Percentiles rank a stretch among this genome's conserved stretches.
Evolutionary conservation across 2,888 invertebrate genomes (phyloP).

Genomic region (Drosophila mimica): DNA sequence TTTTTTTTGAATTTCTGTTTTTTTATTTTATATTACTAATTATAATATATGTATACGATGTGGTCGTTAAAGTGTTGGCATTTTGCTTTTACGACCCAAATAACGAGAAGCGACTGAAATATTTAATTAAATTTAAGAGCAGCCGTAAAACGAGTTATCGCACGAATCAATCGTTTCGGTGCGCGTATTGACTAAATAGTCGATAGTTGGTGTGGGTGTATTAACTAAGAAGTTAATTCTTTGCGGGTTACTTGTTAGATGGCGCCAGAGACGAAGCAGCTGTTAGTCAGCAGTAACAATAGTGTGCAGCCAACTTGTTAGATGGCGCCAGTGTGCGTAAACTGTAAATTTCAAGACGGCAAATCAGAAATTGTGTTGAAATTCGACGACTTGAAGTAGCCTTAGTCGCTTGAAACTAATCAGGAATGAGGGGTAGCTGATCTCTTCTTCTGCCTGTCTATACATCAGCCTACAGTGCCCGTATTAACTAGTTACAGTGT

Average conservation of each 20-base stretch:
- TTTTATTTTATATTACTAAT: conserved; percentile 55
- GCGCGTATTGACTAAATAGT: conserved; percentile 6
- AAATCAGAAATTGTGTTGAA: background rate
- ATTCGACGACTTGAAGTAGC: background rate
- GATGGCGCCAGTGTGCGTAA: conserved; percentile 15
- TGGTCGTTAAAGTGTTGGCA: conserved; percentile 59
- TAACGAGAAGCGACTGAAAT: conserved; percentile 35
- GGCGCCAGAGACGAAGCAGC: background rate
- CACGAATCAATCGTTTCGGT: background rate
- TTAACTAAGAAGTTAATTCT: background rate
- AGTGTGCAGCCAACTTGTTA: background rate
- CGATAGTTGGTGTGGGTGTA: background rate
- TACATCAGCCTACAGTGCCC: background rate
- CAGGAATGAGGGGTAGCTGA: background rate
- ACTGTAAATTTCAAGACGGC: background rate
- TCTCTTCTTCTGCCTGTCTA: background rate
- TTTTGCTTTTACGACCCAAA: conserved; percentile 37
- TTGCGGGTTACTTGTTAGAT: background rate
- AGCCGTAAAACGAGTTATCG: conserved; percentile 40
- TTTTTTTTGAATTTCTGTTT: conserved; percentile 2
- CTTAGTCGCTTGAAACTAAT: background rate
- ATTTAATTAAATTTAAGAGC: conserved; percentile 35
- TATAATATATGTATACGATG: conserved; percentile 71
- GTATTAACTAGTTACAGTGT: background rate
- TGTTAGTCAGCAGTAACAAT: background rate